Conservation (phyloP, 1,140 invertebrate species). For the Diorhabda carinulata region DNA sequence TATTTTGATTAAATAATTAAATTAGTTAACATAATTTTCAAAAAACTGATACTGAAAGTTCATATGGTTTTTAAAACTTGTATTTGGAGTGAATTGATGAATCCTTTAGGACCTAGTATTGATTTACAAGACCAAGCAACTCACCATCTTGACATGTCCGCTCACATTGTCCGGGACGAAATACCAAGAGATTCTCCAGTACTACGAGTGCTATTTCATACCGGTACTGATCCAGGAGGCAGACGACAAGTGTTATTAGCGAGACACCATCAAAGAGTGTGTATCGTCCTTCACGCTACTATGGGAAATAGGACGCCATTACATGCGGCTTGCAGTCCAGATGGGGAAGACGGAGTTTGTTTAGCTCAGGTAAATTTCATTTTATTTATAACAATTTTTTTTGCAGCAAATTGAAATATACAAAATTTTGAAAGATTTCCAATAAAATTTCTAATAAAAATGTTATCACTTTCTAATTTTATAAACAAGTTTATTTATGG, state of each 20-base stretch:
- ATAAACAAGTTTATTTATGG: too few species aligned
- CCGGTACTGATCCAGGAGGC: slow-evolving; percentile 71
- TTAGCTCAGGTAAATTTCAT: slow-evolving; percentile 63
- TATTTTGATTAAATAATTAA: too few species aligned
- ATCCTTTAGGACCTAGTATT: slow-evolving; percentile 43
- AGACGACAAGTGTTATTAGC: slow-evolving; percentile 52
- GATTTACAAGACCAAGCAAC: slow-evolving; percentile 67
- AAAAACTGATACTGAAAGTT: too few species aligned
- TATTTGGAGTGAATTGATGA: not conserved
- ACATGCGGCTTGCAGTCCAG: slow-evolving; percentile 79
- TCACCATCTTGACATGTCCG: slow-evolving; percentile 80
- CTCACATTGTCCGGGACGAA: slow-evolving; percentile 80
- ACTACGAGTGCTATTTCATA: slow-evolving; percentile 83
- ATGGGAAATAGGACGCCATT: slow-evolving; percentile 57
- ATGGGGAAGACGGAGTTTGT: slow-evolving; percentile 85
- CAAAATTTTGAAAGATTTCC: too few species aligned
- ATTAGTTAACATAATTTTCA: too few species aligned
- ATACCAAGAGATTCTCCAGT: slow-evolving; percentile 82
- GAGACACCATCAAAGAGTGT: slow-evolving; percentile 60
- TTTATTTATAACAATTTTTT: too few species aligned
- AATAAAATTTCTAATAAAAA: too few species aligned
- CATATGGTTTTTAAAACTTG: too few species aligned
- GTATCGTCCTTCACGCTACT: slow-evolving; percentile 70
- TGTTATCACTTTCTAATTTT: too few species aligned
- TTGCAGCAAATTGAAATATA: too few species aligned